Conservation (phyloP, 2,888 invertebrate species). For the Lucinisca nassula region DNA sequence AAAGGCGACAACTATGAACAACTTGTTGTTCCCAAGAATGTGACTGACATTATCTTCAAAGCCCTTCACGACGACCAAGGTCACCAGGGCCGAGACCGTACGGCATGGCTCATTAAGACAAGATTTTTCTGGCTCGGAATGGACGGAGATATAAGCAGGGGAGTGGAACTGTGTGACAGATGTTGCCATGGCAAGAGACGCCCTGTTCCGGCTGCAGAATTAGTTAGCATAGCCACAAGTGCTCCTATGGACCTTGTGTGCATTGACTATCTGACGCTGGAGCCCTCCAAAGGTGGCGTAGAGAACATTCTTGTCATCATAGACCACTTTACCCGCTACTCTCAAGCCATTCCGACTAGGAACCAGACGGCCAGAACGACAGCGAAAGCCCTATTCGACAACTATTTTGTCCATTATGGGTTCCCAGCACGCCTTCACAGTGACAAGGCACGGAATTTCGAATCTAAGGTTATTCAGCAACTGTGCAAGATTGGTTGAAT, state of each 20-base stretch:
- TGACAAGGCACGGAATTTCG: slow-evolving; percentile 53
- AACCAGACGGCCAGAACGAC: slow-evolving; percentile 33
- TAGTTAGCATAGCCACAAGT: background rate
- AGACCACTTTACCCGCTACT: background rate
- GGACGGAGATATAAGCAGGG: background rate
- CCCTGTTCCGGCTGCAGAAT: background rate
- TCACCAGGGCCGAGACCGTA: no score
- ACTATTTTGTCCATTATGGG: slow-evolving; percentile 39
- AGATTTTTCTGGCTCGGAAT: background rate
- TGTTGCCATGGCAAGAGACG: background rate
- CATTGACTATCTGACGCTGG: background rate
- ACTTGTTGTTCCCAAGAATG: background rate
- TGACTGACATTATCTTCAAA: background rate
- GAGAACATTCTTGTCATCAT: background rate
- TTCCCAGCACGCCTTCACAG: slow-evolving; percentile 43
- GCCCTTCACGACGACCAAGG: background rate
- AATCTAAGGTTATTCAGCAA: slow-evolving; percentile 17
- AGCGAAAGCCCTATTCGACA: slow-evolving; percentile 12
- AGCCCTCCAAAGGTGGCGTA: background rate
- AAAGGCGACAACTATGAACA: background rate
- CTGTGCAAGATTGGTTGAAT: slow-evolving; percentile 32
- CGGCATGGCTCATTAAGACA: background rate
- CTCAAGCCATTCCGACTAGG: background rate
- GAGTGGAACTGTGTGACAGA: background rate
- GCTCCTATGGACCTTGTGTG: background rate